Evolutionary conservation across 2,797 vertebrate species (phyloP), one percentile per base, ranked within the genome.

Genomic region (Alauda arvensis): DNA sequence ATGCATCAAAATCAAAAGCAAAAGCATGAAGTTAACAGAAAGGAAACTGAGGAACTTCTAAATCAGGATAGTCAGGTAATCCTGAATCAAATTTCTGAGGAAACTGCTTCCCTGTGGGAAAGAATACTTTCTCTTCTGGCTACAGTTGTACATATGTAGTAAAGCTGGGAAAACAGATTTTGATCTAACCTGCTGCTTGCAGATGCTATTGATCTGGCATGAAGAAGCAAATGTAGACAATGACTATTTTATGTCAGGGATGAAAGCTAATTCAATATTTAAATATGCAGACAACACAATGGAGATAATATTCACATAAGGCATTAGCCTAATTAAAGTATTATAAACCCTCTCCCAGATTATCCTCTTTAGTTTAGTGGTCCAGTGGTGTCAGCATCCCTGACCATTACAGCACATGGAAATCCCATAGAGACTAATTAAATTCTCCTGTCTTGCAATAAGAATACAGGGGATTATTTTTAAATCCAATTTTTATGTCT

Each of bases 391-490:
- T 92, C 87, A 92, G 63, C 71, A 76, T 66, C 68, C 34, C 53
- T 77, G 52, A 61, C 74, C 77, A 10, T 60, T 76, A 80, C 0
- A 23, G 55, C 62, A 65, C 40, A 51, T 11, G 48, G 53, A 76
- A 93, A 93, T 80, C 87, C 93, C 77, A 52, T 3, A 28, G 67
- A 74, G 79, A 83, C 61, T 90, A 89, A 93, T 93, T 92, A 93
- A 40, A 66, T 70, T 77, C 77, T 76, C 65, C 70, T 88, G 65
- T 57, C 55, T 81, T 85, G 40, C 46, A 48, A 8, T 63, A 63
- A 74, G 52, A 93, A 88, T 78, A 69, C 23, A 56, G 43, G 49
- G 43, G 40, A 83, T 77, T 89, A 65, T 79, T 92, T 94, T 89
- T 25, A 87, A 92, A 70, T 68, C 52, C 49, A 65, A 19, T 77